Percentiles rank a stretch among this genome's conserved stretches.
Conservation (phyloP, 2,113 vertebrate genomes). For the Holacanthus passer region DNA sequence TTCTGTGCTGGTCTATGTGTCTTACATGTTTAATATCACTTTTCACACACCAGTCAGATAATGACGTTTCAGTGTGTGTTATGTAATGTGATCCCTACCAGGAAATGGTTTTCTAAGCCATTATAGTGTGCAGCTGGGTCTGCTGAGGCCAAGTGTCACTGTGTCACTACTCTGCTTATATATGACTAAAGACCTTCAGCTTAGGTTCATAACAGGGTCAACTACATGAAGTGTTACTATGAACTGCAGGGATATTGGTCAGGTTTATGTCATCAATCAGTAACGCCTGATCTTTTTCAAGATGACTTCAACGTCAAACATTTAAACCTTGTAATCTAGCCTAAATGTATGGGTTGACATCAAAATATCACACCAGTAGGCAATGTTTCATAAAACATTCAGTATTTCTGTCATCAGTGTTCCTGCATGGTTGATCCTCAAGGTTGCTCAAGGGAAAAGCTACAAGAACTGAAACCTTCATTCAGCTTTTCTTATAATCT, state of each 20-base stretch:
- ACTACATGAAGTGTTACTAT: not conserved
- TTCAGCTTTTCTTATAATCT: not conserved
- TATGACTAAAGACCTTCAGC: not conserved
- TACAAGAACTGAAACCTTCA: not conserved
- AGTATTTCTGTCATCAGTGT: not conserved
- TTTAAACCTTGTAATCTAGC: not conserved
- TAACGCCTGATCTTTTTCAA: not conserved
- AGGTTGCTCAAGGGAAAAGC: not conserved
- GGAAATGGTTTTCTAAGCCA: not conserved
- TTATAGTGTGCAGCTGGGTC: not conserved
- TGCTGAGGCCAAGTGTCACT: slow-evolving; percentile 26
- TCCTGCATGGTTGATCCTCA: not conserved
- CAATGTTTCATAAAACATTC: not conserved
- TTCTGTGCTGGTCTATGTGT: not conserved
- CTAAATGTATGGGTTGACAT: not conserved
- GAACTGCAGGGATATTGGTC: not conserved
- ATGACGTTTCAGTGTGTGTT: not conserved
- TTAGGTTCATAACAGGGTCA: slow-evolving; percentile 5
- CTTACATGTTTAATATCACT: not conserved
- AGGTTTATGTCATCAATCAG: not conserved
- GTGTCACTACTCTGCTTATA: slow-evolving; percentile 31
- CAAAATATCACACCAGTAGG: too few relatives aligned
- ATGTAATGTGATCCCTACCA: slow-evolving; percentile 1
- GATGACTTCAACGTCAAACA: not conserved
- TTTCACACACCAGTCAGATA: not conserved